These are phyloP conservation scores for Ditylenchus weischeri DNA, from an alignment of 2,888 invertebrate species.

Conservation along the genomic window DNA sequence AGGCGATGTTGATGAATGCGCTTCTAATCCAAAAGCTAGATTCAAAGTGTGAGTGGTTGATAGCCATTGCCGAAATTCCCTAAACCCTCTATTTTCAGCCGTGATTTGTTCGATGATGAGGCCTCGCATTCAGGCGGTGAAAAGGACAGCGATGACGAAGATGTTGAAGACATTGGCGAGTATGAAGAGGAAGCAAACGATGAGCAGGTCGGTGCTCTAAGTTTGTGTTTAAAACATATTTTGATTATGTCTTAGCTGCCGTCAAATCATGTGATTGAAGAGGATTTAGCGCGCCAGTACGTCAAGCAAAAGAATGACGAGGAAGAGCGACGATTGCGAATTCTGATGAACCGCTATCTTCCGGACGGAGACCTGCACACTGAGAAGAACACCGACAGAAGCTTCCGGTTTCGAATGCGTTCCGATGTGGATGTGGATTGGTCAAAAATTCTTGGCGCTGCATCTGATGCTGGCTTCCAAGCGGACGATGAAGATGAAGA, in stretches of 20 bases:
- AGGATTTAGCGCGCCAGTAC: slow-evolving; percentile 38
- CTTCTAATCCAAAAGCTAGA: too few relatives aligned
- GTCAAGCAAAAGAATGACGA: slow-evolving; percentile 44
- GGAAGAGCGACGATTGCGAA: slow-evolving; percentile 40
- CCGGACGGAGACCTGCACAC: slow-evolving; percentile 22
- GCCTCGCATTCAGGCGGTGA: slow-evolving; percentile 54
- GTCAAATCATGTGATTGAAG: slow-evolving; percentile 42
- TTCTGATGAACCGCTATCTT: slow-evolving; percentile 44
- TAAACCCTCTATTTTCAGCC: slow-evolving; percentile 2
- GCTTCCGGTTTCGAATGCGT: slow-evolving; percentile 27
- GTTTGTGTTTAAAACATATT: too few relatives aligned
- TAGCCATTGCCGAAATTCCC: too few relatives aligned
- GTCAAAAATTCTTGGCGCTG: slow-evolving; percentile 20
- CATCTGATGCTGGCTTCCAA: slow-evolving; percentile 4
- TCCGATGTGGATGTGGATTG: slow-evolving; percentile 24
- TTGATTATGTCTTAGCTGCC: slow-evolving; percentile 27
- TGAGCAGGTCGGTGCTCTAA: slow-evolving; percentile 11
- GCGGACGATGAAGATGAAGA: slow-evolving; percentile 11
- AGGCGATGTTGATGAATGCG: too few relatives aligned
- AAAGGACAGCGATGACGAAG: slow-evolving; percentile 47
- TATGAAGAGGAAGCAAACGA: slow-evolving; percentile 39
- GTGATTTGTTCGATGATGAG: slow-evolving; percentile 50
- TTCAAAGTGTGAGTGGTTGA: too few relatives aligned
- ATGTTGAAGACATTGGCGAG: slow-evolving; percentile 23
- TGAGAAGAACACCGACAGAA: slow-evolving; percentile 13